phyloP scores from a whole-genome alignment of 2,113 vertebrate genomes.

The Anolis carolinensis region DNA sequence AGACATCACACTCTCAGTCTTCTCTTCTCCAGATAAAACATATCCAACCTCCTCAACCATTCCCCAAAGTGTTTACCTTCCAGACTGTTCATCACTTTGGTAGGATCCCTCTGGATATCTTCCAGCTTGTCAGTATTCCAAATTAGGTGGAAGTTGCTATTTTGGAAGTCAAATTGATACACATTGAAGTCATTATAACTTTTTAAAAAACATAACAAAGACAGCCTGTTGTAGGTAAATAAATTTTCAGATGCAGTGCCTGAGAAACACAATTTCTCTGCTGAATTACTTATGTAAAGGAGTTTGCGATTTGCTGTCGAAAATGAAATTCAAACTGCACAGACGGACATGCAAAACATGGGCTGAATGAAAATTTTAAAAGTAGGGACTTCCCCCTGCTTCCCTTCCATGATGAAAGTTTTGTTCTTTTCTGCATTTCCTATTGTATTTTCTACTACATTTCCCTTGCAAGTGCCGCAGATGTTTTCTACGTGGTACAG shows the following conservation, averaged over 20 bases:
- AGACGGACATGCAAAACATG: background rate
- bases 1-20: too few relatives aligned
- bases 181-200: background rate
- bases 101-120: too few relatives aligned
- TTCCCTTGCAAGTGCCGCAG: too few relatives aligned
- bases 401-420: too few relatives aligned
- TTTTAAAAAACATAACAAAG: conserved; percentile 12
- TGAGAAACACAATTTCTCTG: background rate
- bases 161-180: conserved; percentile 1
- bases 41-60: background rate
- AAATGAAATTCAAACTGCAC: background rate
- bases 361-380: background rate
- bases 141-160: conserved; percentile 19
- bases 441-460: too few relatives aligned
- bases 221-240: conserved; percentile 1
- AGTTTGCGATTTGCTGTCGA: background rate
- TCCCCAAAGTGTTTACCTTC: background rate
- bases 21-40: too few relatives aligned
- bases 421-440: too few relatives aligned
- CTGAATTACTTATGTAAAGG: background rate
- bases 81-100: too few relatives aligned
- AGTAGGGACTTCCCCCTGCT: too few relatives aligned
- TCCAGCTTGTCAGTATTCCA: too few relatives aligned
- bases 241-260: conserved; percentile 20
- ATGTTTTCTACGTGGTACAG: too few relatives aligned